Evolutionary conservation across 2,888 invertebrate genomes (phyloP), one percentile per base, ranked within the genome.

Genomic region (Axea sp.): DNA sequence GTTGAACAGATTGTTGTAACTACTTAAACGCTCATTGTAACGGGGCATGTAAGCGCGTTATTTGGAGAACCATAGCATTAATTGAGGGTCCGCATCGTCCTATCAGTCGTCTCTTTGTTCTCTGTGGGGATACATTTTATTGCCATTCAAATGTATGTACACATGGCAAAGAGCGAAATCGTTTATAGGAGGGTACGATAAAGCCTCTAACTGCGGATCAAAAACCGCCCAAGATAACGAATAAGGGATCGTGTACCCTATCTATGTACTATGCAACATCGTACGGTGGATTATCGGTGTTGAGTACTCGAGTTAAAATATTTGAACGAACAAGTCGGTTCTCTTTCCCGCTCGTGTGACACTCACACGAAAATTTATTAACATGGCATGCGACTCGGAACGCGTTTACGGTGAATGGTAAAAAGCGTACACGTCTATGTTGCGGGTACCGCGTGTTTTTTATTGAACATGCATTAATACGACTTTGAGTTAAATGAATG

Each of bases 391-490:
- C 39, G 60, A 35, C 57, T 35, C 49, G 41, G 51, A 28, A 47
- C 64, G 43, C 39, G 55, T n/a, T n/a, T n/a, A n/a, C n/a, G n/a
- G 47, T 30, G 49, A 39, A 67, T 49, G 67, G 41, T 49, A 73
- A 73, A 65, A 67, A 73, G 45, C 35, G 37, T 67, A 67, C 67
- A 67, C 53, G 73, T 53, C 71, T 64, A 64, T 64, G 71, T 64
- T 57, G 71, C 69, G 72, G 37, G 43, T 64, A 59, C 51, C 49
- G 49, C 49, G 68, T 57, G 59, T 49, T 73, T 73, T 73, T 67
- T 73, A 73, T 73, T 62, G 68, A 64, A 73, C 73, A 53, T 68
- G 73, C 73, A 73, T 73, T 73, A 73, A 73, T 73, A 68, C 55
- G 68, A 73, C 68, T 68, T 73, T 67, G 73, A 73, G 68, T 26